phyloP scores from a whole-genome alignment of 2,113 vertebrate species.

The Trematomus loennbergii region DNA sequence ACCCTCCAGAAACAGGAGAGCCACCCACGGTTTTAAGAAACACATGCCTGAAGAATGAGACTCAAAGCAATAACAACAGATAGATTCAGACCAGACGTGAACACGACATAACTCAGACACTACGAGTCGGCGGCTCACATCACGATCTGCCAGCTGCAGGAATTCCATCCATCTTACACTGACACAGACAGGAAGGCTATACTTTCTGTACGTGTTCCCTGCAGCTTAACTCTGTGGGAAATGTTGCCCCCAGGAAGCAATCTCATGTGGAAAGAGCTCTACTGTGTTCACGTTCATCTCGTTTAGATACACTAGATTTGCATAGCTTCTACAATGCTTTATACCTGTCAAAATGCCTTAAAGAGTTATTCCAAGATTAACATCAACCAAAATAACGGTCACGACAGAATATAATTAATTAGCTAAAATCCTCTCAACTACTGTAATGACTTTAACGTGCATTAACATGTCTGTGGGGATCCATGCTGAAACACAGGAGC shows the following conservation, averaged over 20 bases:
- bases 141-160: constrained; percentile 14
- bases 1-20: constrained; percentile 56
- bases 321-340: background rate
- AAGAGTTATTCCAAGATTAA: no score
- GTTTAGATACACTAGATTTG: background rate
- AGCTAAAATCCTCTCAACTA: background rate
- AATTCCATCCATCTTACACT: constrained; percentile 55
- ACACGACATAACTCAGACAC: constrained; percentile 48
- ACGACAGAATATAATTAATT: background rate
- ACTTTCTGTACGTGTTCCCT: constrained; percentile 4
- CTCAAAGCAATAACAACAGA: constrained; percentile 54
- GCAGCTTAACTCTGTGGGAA: constrained; percentile 8
- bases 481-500: background rate
- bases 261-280: background rate
- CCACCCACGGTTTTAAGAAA: constrained; percentile 63
- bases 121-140: constrained; percentile 23
- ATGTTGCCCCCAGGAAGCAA: background rate
- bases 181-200: constrained; percentile 21
- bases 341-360: background rate
- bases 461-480: background rate
- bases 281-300: background rate
- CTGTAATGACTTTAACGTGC: background rate
- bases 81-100: constrained; percentile 46
- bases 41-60: constrained; percentile 36
- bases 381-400: background rate